Base-by-base conservation (phyloP, 2,113 vertebrate species). In the Hippopotamus amphibius region DNA sequence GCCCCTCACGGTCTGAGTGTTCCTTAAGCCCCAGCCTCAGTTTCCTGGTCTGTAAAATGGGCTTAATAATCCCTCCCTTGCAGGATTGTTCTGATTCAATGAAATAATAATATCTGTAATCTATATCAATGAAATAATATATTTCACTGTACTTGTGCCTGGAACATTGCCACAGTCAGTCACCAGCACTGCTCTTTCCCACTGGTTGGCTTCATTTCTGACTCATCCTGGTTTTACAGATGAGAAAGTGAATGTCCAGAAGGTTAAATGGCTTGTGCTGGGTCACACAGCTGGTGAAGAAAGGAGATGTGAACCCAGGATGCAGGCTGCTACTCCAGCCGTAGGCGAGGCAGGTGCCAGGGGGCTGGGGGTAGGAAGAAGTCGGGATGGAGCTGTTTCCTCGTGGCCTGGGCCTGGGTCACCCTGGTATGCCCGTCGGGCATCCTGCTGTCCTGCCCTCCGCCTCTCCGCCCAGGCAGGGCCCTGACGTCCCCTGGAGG, bases 121-220 rank as follows among this genome's bases (percentile, higher is more conserved):
- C 33, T 53, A 33, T 53, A 55, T 84, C 63, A 76, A 48, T 21
- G 37, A 46, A 85, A 57, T 17, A n/a, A 57, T 22, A 11, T 10
- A 22, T n/a, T 79, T 13, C 7, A 68, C 37, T 0, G 1, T 28
- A 33, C 71, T 37, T 37, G 4, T 5, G 10, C 37, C 66, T 5
- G 7, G 48, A 3, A 12, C 22, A 4, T 4, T 0, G 10, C 8
- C 2, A 0, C 1, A 0, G 12, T 55, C 22, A 16, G 26, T 0
- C 33, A 19, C 53, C 5, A 3, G 46, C 41, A 6, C 24, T 0
- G 3, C 21, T 6, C 77, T 63, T 65, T 7, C 33, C 66, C 5
- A 5, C 7, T 48, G 2, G 0, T 10, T 12, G 48, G 66, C 26
- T 77, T 68, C 33, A 41, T n/a, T 50, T 90, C 33, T 33, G 66